Conservation (phyloP, 2,797 vertebrate genomes). For the Karalla daura region DNA sequence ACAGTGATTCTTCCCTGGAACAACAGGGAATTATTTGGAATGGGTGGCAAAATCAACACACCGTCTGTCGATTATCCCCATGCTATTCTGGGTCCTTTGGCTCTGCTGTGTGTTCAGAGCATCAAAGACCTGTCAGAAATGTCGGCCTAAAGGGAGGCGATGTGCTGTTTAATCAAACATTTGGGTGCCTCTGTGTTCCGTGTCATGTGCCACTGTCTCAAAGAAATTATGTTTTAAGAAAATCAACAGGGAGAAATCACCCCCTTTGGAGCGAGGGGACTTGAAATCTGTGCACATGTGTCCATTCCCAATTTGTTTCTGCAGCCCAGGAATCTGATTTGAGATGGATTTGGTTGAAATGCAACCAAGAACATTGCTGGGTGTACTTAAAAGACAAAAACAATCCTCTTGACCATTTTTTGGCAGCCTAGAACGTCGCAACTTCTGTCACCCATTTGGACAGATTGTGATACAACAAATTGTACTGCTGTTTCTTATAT, state of each 20-base stretch:
- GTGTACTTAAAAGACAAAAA: constrained; percentile 22
- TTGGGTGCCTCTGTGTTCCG: constrained; percentile 64
- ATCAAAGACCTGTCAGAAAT: constrained; percentile 62
- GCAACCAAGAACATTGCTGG: constrained; percentile 44
- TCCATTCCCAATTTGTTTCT: constrained; percentile 1
- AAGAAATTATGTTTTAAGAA: constrained; percentile 65
- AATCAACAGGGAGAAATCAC: constrained; percentile 53
- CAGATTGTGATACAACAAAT: neutral
- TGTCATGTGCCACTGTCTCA: constrained; percentile 74
- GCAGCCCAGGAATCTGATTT: constrained; percentile 25
- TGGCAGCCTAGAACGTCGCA: constrained; percentile 3
- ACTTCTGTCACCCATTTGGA: neutral
- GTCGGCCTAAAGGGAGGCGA: constrained; percentile 59
- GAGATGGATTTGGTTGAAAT: constrained; percentile 39
- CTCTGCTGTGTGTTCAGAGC: constrained; percentile 61
- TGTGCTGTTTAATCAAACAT: constrained; percentile 75
- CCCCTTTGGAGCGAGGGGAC: constrained; percentile 43
- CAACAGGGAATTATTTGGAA: constrained; percentile 75
- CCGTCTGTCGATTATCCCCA: constrained; percentile 74
- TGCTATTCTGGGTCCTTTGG: constrained; percentile 72
- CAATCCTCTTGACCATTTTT: constrained; percentile 10
- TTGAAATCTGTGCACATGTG: constrained; percentile 47
- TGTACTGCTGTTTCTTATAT: neutral
- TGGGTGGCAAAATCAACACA: constrained; percentile 73
- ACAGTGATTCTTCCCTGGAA: constrained; percentile 65